Evolutionary conservation across 2,888 invertebrate genomes (phyloP).

Genomic region (Drosophila neotestacea): DNA sequence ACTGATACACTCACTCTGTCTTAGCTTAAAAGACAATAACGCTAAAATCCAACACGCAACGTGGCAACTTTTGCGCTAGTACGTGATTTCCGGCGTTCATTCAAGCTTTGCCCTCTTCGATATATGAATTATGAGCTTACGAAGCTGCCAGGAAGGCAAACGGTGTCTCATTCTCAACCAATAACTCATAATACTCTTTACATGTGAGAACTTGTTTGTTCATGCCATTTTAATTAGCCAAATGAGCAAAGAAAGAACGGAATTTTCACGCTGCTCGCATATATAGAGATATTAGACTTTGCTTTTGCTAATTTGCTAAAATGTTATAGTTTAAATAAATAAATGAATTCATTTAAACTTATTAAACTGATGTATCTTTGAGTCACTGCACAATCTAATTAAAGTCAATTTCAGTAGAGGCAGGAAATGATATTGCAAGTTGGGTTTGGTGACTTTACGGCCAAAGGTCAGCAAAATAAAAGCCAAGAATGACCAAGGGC

Average conservation of each 20-base stretch:
- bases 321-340: conserved; percentile 16
- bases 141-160: conserved; percentile 32
- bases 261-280: not conserved
- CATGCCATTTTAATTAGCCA: conserved; percentile 73
- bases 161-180: conserved; percentile 52
- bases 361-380: conserved; percentile 18
- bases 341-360: conserved; percentile 60
- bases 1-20: conserved; percentile 42
- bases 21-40: conserved; percentile 72
- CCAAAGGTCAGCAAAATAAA: conserved; percentile 49
- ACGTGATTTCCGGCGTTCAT: conserved; percentile 82
- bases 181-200: conserved; percentile 62
- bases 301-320: not conserved
- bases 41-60: conserved; percentile 69
- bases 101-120: conserved; percentile 75
- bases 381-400: conserved; percentile 59
- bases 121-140: conserved; percentile 72
- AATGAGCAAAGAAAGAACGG: conserved; percentile 38
- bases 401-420: conserved; percentile 53
- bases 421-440: conserved; percentile 56
- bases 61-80: conserved; percentile 73
- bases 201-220: conserved; percentile 54
- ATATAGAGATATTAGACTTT: not conserved
- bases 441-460: conserved; percentile 21
- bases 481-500: conserved; percentile 42